These are phyloP conservation scores for Lophius americanus DNA, from an alignment of 2,797 vertebrate genomes.

Conservation along the genomic window DNA sequence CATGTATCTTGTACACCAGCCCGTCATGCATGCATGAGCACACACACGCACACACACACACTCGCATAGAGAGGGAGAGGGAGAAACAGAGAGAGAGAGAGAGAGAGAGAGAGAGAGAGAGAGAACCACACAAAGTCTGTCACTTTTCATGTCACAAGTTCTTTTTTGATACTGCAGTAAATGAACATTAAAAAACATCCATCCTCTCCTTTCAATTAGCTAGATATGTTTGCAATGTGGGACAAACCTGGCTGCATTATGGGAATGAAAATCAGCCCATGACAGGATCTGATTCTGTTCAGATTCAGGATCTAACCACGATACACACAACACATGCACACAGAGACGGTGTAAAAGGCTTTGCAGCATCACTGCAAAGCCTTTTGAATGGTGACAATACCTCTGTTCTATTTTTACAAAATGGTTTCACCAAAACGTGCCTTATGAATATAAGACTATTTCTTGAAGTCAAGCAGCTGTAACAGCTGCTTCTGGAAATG, in stretches of 20 bases:
- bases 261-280: constrained; percentile 20
- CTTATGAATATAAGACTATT: no score
- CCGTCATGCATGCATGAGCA: constrained; percentile 18
- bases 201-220: constrained; percentile 42
- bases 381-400: constrained; percentile 9
- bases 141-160: constrained; percentile 35
- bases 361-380: not conserved
- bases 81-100: no score
- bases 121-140: not conserved
- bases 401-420: not conserved
- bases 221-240: constrained; percentile 28
- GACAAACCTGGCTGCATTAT: constrained; percentile 12
- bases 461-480: no score
- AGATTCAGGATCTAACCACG: constrained; percentile 25
- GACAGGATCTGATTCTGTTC: constrained; percentile 7
- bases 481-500: no score
- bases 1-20: constrained; percentile 13
- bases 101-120: no score
- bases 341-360: not conserved
- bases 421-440: not conserved
- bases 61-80: no score
- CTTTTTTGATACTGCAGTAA: constrained; percentile 45
- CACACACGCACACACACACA: constrained; percentile 15
- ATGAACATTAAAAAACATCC: constrained; percentile 23
- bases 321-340: constrained; percentile 8